phyloP scores from a whole-genome alignment of 35 echinoderm and acorn worm genomes.

The Apostichopus parvimensis region DNA sequence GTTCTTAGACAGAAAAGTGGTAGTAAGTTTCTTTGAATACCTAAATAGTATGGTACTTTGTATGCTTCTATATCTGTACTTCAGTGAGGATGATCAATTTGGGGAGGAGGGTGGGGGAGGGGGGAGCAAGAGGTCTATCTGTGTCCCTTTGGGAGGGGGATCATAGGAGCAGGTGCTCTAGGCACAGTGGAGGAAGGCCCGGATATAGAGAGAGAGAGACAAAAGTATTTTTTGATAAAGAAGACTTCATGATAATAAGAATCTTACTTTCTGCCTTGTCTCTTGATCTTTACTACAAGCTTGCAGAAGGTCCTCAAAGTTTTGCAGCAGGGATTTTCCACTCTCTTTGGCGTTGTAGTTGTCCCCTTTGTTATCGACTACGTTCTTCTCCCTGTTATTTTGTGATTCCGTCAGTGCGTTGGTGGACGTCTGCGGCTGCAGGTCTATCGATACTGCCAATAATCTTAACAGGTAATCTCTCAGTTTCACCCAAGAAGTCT shows the following conservation, averaged over 20 bases:
- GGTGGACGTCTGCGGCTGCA: constrained; percentile 40
- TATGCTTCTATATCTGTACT: too few relatives aligned
- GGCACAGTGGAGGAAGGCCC: too few relatives aligned
- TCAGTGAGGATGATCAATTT: too few relatives aligned
- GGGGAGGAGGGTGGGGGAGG: too few relatives aligned
- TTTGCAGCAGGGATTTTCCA: background rate
- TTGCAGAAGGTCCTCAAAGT: constrained; percentile 29
- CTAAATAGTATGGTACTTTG: too few relatives aligned
- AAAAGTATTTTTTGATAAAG: too few relatives aligned
- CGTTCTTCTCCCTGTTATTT: background rate
- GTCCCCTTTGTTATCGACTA: background rate
- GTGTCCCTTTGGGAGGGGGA: too few relatives aligned
- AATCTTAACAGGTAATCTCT: constrained; percentile 57
- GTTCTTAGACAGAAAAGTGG: too few relatives aligned
- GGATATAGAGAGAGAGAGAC: too few relatives aligned
- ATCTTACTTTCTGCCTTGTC: constrained; percentile 19
- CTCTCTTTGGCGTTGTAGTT: background rate
- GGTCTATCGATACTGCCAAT: constrained; percentile 69
- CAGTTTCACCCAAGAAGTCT: constrained; percentile 75
- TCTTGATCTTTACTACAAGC: background rate
- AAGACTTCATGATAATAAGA: background rate
- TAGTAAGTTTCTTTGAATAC: too few relatives aligned
- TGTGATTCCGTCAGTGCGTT: constrained; percentile 42
- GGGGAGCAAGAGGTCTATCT: too few relatives aligned
- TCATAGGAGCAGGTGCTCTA: too few relatives aligned